These are phyloP conservation scores for Hirudo medicinalis DNA, from an alignment of 1,140 invertebrate species.

Conservation along the genomic window DNA sequence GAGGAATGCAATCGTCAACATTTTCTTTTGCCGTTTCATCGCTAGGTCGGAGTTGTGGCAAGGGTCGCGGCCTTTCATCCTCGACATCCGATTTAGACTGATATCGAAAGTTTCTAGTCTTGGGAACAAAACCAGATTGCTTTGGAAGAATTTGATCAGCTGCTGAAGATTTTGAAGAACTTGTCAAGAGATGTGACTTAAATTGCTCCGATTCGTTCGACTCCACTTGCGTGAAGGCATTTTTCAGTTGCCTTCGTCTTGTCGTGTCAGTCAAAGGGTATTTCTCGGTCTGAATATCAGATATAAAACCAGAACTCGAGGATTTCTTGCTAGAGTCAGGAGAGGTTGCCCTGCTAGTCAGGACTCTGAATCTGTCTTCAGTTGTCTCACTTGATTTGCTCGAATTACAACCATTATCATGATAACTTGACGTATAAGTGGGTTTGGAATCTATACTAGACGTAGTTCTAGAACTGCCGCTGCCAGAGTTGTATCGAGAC, in stretches of 20 bases:
- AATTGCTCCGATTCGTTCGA: slow-evolving; percentile 12
- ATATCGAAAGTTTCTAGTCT: not conserved
- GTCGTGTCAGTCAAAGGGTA: slow-evolving; percentile 18
- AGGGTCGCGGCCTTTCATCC: no score
- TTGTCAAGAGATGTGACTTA: no score
- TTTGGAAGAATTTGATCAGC: slow-evolving; percentile 8
- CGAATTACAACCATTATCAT: slow-evolving; percentile 12
- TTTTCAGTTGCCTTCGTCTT: slow-evolving; percentile 12
- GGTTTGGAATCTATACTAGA: not conserved
- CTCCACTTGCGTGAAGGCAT: slow-evolving; percentile 13
- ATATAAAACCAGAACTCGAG: slow-evolving; percentile 8
- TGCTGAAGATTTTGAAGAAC: no score
- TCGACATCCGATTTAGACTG: no score
- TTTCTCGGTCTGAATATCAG: slow-evolving; percentile 19
- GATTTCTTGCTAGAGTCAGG: slow-evolving; percentile 15
- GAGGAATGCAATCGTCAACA: not conserved
- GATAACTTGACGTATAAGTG: not conserved
- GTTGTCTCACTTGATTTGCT: slow-evolving; percentile 10
- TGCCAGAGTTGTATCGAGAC: not conserved
- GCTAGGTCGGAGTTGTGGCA: no score
- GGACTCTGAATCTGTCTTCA: slow-evolving; percentile 15
- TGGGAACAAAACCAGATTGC: slow-evolving; percentile 12
- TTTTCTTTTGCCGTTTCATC: no score
- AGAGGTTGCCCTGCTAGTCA: slow-evolving; percentile 20
- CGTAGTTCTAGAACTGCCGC: not conserved